Base-by-base conservation (phyloP, 1,140 invertebrate species). In the Myzus persicae region DNA sequence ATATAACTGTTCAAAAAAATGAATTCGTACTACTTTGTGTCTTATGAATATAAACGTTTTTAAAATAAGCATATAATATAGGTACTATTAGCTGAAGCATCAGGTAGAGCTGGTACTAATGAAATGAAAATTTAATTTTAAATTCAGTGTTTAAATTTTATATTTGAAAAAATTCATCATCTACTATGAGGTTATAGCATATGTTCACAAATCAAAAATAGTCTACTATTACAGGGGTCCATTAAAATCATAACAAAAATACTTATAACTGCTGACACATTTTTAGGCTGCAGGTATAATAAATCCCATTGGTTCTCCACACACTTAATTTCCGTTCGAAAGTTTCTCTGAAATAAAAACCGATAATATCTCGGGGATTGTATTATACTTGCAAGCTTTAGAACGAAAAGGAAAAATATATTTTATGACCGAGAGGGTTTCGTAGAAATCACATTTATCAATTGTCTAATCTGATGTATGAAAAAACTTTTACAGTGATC, bases 391-490 rank as follows among this genome's bases (percentile, higher is more conserved):
- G 48, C 22, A 36, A 48, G 44, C 36, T 31, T 6, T 44, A 48
- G 48, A 90, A 26, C 4, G 22, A 59, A 59, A 8, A n/a, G 59
- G 31, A 67, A n/a, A 59, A 42, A 90, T 67, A 31, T 44, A 90
- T 59, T 31, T 24, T 59, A 40, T 90, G 40, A 90, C 38, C 89
- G 26, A 59, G 11, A 90, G 89, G 38, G 38, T 42, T 90, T 67
- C 5, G 26, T n/a, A 90, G 2, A 67, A 90, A 90, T 90, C 42
- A 90, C 51, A 90, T 90, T 59, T 67, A 90, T 90, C 54, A 90
- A 67, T 90, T 90, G 51, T 90, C 24, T 90, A 42, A 90, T 90
- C 11, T 90, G 51, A 67, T 90, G 59, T 90, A 67, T 67, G 59
- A 54, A 90, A 90, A 9, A 67, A 67, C 38, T 67, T 90, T 59